phyloP scores from a whole-genome alignment of 2,888 invertebrate species.

The Escarpia spicata region DNA sequence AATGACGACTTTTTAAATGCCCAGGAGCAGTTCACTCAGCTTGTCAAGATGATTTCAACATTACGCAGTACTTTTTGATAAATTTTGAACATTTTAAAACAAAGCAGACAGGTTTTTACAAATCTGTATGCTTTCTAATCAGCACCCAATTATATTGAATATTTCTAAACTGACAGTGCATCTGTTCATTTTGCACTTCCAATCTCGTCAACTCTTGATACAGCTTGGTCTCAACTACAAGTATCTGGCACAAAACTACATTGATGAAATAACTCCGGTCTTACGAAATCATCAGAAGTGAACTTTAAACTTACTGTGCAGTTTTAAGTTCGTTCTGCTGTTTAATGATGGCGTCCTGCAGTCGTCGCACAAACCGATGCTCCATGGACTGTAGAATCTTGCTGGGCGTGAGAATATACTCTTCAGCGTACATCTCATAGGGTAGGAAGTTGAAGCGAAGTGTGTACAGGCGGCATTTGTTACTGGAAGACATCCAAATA shows the following conservation, averaged over 20 bases:
- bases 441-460: conserved; percentile 81
- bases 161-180: no score
- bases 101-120: no score
- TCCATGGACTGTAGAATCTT: conserved; percentile 81
- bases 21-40: neutral
- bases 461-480: conserved; percentile 72
- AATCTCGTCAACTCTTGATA: neutral
- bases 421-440: conserved; percentile 77
- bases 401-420: conserved; percentile 78
- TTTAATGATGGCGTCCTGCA: conserved; percentile 31
- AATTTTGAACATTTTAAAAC: no score
- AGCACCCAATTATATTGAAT: no score
- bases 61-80: no score
- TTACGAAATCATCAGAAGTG: neutral
- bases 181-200: neutral
- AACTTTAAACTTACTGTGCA: neutral
- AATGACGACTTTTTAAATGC: neutral
- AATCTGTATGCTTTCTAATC: no score
- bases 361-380: conserved; percentile 61
- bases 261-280: neutral
- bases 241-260: neutral
- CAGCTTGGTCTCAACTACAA: neutral
- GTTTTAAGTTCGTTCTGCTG: neutral
- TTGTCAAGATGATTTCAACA: neutral
- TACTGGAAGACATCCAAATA: conserved; percentile 17